Conservation (phyloP, 2,888 invertebrate species). For the Empis livida region DNA sequence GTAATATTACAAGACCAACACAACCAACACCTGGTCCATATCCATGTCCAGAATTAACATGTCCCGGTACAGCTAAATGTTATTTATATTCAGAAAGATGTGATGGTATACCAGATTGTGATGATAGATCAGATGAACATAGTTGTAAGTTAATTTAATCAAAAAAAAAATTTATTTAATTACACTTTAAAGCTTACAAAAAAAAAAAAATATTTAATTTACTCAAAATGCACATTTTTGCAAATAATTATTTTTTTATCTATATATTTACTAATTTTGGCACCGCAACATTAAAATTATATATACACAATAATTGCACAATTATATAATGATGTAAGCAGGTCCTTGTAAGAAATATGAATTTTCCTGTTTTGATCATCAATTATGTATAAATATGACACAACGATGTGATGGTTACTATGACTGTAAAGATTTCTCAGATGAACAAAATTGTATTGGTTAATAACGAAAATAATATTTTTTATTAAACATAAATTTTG, state of each 20-base stretch:
- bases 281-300: neutral
- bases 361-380: slow-evolving; percentile 60
- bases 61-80: slow-evolving; percentile 40
- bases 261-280: too few species aligned
- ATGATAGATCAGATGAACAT: slow-evolving; percentile 44
- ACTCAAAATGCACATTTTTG: neutral
- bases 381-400: slow-evolving; percentile 60
- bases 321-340: slow-evolving; percentile 10
- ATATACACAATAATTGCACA: neutral
- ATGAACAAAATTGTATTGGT: slow-evolving; percentile 74
- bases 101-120: slow-evolving; percentile 43
- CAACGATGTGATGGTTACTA: slow-evolving; percentile 80
- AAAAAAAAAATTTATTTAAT: neutral
- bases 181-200: too few species aligned
- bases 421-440: slow-evolving; percentile 83
- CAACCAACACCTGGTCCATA: slow-evolving; percentile 9
- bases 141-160: slow-evolving; percentile 36
- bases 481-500: neutral
- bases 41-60: slow-evolving; percentile 39
- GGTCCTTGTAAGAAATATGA: slow-evolving; percentile 47
- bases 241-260: too few species aligned
- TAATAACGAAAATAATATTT: slow-evolving; percentile 23
- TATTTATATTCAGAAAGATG: slow-evolving; percentile 38
- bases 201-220: too few species aligned
- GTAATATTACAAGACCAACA: slow-evolving; percentile 11